Base-by-base conservation (phyloP, 1,140 invertebrate species). In the Drosophila lowei region DNA sequence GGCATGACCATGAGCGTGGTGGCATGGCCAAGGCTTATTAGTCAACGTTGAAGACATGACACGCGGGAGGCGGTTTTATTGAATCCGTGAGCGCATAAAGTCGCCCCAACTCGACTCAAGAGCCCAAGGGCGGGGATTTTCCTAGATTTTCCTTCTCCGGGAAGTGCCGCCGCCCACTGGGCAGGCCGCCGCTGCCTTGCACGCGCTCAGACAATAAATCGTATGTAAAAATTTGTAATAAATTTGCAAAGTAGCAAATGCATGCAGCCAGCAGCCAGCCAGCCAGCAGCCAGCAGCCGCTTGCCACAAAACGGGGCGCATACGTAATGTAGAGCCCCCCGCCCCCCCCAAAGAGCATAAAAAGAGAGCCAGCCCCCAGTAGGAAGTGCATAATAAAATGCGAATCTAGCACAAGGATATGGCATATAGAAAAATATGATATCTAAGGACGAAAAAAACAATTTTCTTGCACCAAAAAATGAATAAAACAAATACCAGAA, bases 201-300 rank as follows among this genome's bases (percentile, higher is more conserved):
- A 71, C 62, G 47, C 58, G 81, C 81, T 75, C 81, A 67, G 72
- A 85, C 81, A 86, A 85, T 85, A 85, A 85, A 85, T 85, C 81
- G 81, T 86, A 85, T 85, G 81, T 85, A 85, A 80, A 86, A 85
- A 85, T 85, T 85, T 88, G 81, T 85, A 86, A 86, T 85, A 85
- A 85, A 85, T 85, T 86, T 77, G 81, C 81, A 85, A 85, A 85
- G 81, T 86, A 86, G 81, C 81, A 85, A 85, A 80, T 81, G 81
- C 81, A 86, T 38, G 81, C 81, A 76, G 76, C 65, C 23, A 23
- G 23, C 23, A 4, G 4, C 23, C 23, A 60, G 59, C n/a, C n/a
- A n/a, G n/a, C n/a, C 73, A 61, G 16, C 15, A 7, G 42, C 25
- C 13, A 30, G 43, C 62, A 58, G 64, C 74, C 59, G 34, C 34